phyloP scores from a whole-genome alignment of 2,888 invertebrate genomes.

The Pharmacophagus antenor region DNA sequence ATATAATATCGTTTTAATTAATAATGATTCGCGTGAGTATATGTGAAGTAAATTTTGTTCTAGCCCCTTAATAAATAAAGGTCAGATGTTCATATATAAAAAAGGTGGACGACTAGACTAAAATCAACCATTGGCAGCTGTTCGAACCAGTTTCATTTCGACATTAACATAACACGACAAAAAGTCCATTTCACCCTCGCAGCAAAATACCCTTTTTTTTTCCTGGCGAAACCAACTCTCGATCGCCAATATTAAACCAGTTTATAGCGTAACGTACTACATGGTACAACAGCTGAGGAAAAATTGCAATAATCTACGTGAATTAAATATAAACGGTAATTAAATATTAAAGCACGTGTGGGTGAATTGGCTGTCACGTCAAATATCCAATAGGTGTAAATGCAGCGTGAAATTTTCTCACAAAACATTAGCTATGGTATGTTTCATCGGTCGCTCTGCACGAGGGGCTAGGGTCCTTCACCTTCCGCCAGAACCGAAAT shows the following conservation, averaged over 20 bases:
- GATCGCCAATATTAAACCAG: conserved; percentile 65
- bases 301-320: conserved; percentile 29
- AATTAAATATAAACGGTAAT: conserved; percentile 26
- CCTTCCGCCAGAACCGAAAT: conserved; percentile 74
- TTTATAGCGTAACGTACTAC: conserved; percentile 42
- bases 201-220: conserved; percentile 64
- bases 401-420: conserved; percentile 43
- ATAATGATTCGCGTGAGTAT: background rate
- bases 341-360: conserved; percentile 21
- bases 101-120: conserved; percentile 53
- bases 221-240: conserved; percentile 56
- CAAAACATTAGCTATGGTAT: conserved; percentile 48
- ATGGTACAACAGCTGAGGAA: conserved; percentile 19
- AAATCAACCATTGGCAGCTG: conserved; percentile 74
- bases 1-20: background rate
- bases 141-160: conserved; percentile 60
- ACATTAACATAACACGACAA: conserved; percentile 76
- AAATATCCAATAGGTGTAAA: conserved; percentile 32
- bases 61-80: conserved; percentile 27
- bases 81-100: conserved; percentile 37
- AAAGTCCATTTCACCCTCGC: conserved; percentile 51
- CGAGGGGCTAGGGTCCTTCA: conserved; percentile 69
- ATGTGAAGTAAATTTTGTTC: background rate
- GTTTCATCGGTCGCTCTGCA: conserved; percentile 44
- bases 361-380: conserved; percentile 29